Conservation (phyloP, 2,113 vertebrate genomes). For the Solenodon paradoxus region DNA sequence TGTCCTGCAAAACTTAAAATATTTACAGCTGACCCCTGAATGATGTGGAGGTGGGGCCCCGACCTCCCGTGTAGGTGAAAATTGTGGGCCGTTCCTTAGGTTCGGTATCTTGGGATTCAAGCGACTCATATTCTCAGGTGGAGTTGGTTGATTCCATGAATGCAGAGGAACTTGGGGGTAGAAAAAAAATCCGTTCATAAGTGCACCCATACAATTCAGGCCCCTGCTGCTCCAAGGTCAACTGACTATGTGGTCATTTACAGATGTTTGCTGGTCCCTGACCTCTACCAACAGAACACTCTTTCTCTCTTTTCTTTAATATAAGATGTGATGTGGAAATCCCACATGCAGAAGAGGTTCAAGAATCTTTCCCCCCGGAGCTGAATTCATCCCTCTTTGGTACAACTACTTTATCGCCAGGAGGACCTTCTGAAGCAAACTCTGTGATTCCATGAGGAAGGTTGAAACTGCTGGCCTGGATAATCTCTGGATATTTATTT, state of each 20-base stretch:
- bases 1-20: background rate
- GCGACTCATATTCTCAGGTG: too few relatives aligned
- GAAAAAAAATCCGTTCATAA: too few relatives aligned
- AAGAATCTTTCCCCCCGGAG: background rate
- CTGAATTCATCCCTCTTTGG: background rate
- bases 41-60: too few relatives aligned
- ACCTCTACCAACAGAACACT: background rate
- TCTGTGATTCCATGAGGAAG: background rate
- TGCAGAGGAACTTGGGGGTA: too few relatives aligned
- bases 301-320: background rate
- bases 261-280: background rate
- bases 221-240: too few relatives aligned
- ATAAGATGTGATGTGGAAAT: background rate
- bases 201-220: too few relatives aligned
- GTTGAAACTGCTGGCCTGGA: background rate
- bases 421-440: constrained; percentile 23
- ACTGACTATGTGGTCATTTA: background rate
- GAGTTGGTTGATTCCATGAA: too few relatives aligned
- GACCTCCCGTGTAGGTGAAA: too few relatives aligned
- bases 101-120: too few relatives aligned
- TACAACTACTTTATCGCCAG: background rate
- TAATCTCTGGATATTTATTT: background rate
- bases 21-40: too few relatives aligned
- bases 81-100: too few relatives aligned
- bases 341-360: background rate